Base-by-base conservation (phyloP, 2,113 vertebrate species). In the Tachycineta bicolor region DNA sequence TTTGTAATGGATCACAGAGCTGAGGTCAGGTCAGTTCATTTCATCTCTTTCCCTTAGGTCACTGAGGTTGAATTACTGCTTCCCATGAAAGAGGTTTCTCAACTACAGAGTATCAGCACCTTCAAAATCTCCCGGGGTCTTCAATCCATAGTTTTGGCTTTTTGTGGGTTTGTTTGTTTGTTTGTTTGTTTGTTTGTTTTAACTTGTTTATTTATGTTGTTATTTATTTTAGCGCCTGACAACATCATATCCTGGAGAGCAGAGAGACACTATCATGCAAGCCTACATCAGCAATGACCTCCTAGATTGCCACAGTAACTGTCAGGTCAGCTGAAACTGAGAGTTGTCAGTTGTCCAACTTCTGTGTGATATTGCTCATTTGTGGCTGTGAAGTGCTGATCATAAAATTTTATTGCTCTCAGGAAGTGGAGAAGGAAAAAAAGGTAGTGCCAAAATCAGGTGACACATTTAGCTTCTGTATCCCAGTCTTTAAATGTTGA, bases 281-380 rank as follows among this genome's bases (percentile, higher is more conserved):
- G 99, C 99, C 80, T 99, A 99, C 76, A 97, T 99, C 96, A 98
- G 97, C 95, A 99, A 99, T 8, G 99, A 99, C 94, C 98, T 99
- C 56, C 92, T 99, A 73, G 98, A 99, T 59, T 97, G 98, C 81
- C 97, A 98, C 93, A 98, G 93, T 88, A 97, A 75, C 43, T 89
- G 63, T 87, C 97, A 98, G 98, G 98, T 98, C 12, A 55, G 97
- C 58, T 65, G n/a, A 70, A 52, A 58, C 55, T 76, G n/a, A 29
- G 12, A 21, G 13, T 47, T 83, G 83, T 88, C 67, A 34, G 13
- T 76, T 55, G 62, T 60, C 21, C 47, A 58, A 5, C 26, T 81
- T 83, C 3, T 31, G 8, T 74, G 39, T 64, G 69, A 62, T 82
- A 52, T 5, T 62, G 14, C n/a, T 94, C 29, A 29, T 87, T 85